Base-by-base conservation (phyloP, 2,113 vertebrate species). In the Thunnus maccoyii region DNA sequence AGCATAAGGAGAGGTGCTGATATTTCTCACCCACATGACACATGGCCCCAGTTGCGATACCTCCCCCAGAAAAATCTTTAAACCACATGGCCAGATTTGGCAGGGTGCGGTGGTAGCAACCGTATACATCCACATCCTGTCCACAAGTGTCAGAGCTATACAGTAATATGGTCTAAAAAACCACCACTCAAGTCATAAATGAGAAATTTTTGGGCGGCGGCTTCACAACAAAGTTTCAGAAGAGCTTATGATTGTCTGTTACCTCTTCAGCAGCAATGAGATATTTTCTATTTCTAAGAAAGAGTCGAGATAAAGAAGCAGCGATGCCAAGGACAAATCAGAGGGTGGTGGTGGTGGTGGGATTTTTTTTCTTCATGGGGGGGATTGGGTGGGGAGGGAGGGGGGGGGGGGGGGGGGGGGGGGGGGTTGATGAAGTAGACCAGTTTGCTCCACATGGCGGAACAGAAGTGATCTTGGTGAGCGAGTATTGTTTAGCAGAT, bases 1-100 rank as follows among this genome's bases (percentile, higher is more conserved):
- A 94, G 91, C 94, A 94, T 94, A 94, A 93, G 94, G 93, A 94
- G 91, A 93, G 87, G 89, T 93, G 93, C 88, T 75, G 92, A 84
- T 86, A 87, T 72, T 91, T 87, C 86, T 88, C 93, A 92, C 92
- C 88, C 89, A 90, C 82, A 54, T 88, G 93, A 95, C 92, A 93
- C 92, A 80, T 75, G 76, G 83, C 85, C 87, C 87, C 89, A 87
- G 83, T 86, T 84, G 86, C 83, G 41, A 78, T 86, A 3, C 86
- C 91, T 87, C 93, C 91, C 91, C 88, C 93, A 22, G 82, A 92
- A 2, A 86, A 84, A 86, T 82, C 86, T 89, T 89, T 83, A 72
- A 79, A 41, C 80, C 88, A 89, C 86, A 81, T 82, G 85, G 91
- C 50, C 91, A 84, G 55, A 90, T 75, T 78, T 87, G 89, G 82